A percentile compares a stretch with the other conserved stretches of the same genome.
phyloP scores from a whole-genome alignment of 2,113 vertebrate genomes.

The Rynchops niger region DNA sequence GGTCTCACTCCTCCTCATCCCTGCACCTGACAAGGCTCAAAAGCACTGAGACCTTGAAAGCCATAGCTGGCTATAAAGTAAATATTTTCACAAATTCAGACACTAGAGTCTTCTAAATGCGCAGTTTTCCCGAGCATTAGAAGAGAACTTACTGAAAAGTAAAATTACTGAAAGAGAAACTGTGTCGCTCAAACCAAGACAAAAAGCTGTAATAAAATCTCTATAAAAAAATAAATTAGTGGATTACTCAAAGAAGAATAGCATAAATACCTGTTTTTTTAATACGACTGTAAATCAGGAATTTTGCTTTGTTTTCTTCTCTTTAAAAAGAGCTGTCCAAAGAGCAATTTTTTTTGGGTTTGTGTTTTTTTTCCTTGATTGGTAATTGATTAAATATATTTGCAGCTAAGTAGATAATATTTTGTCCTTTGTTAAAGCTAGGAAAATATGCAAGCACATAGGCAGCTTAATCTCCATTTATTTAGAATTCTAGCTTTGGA shows the following conservation, averaged over 20 bases:
- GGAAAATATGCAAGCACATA: accelerated
- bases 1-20: neutral
- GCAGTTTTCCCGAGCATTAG: neutral
- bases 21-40: neutral
- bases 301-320: neutral
- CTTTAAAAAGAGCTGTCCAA: neutral
- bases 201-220: neutral
- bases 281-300: neutral
- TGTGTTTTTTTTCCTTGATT: neutral
- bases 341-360: neutral
- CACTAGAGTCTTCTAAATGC: neutral
- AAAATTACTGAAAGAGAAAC: neutral
- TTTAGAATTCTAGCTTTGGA: neutral
- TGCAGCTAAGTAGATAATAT: neutral
- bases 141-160: neutral
- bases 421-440: neutral
- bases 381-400: neutral
- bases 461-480: neutral
- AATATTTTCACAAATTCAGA: neutral
- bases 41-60: neutral
- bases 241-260: neutral
- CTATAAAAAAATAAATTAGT: neutral
- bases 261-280: neutral
- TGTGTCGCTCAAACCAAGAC: neutral
- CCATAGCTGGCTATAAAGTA: neutral